Base-by-base conservation (phyloP, 2,797 vertebrate genomes). In the Sebastes itinus region DNA sequence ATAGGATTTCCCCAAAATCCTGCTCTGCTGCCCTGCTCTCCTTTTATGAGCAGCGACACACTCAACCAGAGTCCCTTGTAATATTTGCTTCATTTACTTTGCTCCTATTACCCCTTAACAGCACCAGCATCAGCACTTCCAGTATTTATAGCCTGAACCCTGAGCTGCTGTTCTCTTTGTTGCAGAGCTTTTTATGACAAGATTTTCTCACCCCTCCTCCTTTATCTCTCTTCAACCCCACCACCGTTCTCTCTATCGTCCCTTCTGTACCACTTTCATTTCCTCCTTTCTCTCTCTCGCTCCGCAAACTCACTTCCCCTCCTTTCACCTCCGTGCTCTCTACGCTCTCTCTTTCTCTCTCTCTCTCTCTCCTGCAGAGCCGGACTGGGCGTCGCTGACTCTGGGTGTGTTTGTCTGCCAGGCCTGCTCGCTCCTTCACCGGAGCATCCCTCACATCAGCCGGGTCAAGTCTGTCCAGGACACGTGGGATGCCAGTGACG, bases 321-420 rank as follows among this genome's bases (percentile, higher is more conserved):
- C 20, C 25, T 27, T 75, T 67, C 62, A 64, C 66, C 68, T 35
- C 64, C 12, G 1, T 38, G 28, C 62, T 68, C 14, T 11, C 14
- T 6, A 4, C 32, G 0, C 25, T 33, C 25, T 16, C 28, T 42
- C n/a, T 27, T 35, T 38, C 27, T 35, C 27, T 58, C 25, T 49
- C 56, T 75, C 27, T 75, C 27, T 66, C 72, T 61, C 66, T 30
- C 72, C 72, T 67, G 12, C 95, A 99, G 98, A 98, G 87, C 97
- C 97, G 0, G 98, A 99, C 88, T 99, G 98, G 98, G 97, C 97
- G 1, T 99, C 98, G 2, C 94, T 98, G 88, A 98, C 96, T 64
- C 86, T 99, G 14, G 98, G 98, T 3, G 96, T 99, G 84, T 98
- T 99, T 86, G 95, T 99, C 83, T 99, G 98, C 89, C 94, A 99